phyloP scores from a whole-genome alignment of 2,797 vertebrate genomes.

The Gallinago stenura region DNA sequence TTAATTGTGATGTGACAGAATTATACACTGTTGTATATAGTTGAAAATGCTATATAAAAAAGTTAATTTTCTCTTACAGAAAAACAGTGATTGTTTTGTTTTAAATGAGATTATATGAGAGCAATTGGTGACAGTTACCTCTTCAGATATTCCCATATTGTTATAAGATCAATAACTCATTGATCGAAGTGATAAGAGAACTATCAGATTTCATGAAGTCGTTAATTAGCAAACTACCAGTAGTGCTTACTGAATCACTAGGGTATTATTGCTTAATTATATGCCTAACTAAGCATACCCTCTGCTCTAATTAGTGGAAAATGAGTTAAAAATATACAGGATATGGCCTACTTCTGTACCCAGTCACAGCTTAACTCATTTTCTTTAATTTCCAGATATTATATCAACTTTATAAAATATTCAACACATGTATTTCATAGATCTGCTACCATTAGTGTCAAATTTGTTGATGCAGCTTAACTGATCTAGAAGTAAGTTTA shows the following conservation, averaged over 20 bases:
- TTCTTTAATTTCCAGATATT: conserved; percentile 56
- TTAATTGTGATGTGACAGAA: not conserved
- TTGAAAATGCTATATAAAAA: not conserved
- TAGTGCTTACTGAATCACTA: conserved; percentile 40
- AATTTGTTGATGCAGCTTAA: conserved; percentile 23
- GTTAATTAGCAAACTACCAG: conserved; percentile 51
- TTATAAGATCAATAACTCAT: conserved; percentile 36
- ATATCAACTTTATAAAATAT: conserved; percentile 57
- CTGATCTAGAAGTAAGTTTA: conserved; percentile 16
- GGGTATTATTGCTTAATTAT: conserved; percentile 60
- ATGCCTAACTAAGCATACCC: conserved; percentile 51
- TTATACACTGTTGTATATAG: not conserved
- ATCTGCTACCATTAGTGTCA: conserved; percentile 31
- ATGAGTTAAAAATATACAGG: conserved; percentile 59
- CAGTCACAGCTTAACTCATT: conserved; percentile 3
- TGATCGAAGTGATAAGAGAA: conserved; percentile 9
- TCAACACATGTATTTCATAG: conserved; percentile 16
- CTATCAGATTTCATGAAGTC: not conserved
- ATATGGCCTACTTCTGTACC: conserved; percentile 38
- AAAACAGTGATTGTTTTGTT: not conserved
- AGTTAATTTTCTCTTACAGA: not conserved
- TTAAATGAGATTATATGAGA: not conserved
- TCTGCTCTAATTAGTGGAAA: conserved; percentile 54
- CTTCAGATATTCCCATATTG: not conserved
- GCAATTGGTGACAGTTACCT: not conserved